These are phyloP conservation scores for Huso huso DNA, from an alignment of 2,797 vertebrate species.

Conservation along the genomic window DNA sequence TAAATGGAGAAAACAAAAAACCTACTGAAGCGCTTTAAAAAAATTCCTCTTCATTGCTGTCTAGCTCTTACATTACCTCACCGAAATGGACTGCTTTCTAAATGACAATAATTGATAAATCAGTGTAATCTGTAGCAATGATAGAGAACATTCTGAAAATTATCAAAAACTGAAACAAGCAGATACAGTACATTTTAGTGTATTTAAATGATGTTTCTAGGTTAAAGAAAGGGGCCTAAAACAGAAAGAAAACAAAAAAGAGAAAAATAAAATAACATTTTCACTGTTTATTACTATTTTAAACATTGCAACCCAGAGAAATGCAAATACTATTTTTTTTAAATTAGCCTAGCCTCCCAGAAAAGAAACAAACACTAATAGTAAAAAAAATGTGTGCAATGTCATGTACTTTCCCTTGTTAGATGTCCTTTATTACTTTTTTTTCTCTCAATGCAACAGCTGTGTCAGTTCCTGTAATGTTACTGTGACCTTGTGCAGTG, in stretches of 20 bases:
- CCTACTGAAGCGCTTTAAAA: too few relatives aligned
- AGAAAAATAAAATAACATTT: background rate
- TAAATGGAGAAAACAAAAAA: too few relatives aligned
- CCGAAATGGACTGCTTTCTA: too few relatives aligned
- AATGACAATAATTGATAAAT: too few relatives aligned
- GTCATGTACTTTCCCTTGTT: background rate
- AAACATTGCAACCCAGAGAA: background rate
- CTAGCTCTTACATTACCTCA: too few relatives aligned
- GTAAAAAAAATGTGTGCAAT: background rate
- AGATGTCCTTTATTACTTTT: background rate
- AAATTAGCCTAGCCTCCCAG: background rate
- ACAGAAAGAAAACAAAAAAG: background rate
- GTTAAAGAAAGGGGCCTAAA: too few relatives aligned
- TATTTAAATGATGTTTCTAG: too few relatives aligned
- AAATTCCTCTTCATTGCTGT: too few relatives aligned
- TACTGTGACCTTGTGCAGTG: conserved; percentile 4
- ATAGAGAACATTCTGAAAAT: too few relatives aligned
- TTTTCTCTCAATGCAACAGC: background rate
- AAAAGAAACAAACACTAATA: background rate
- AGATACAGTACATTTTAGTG: too few relatives aligned
- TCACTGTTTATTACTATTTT: background rate
- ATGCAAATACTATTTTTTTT: background rate
- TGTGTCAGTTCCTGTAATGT: conserved; percentile 2
- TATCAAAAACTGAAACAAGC: too few relatives aligned
- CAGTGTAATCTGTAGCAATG: too few relatives aligned